Base-by-base conservation (phyloP, 2,113 vertebrate species). In the Cyprinus carpio region DNA sequence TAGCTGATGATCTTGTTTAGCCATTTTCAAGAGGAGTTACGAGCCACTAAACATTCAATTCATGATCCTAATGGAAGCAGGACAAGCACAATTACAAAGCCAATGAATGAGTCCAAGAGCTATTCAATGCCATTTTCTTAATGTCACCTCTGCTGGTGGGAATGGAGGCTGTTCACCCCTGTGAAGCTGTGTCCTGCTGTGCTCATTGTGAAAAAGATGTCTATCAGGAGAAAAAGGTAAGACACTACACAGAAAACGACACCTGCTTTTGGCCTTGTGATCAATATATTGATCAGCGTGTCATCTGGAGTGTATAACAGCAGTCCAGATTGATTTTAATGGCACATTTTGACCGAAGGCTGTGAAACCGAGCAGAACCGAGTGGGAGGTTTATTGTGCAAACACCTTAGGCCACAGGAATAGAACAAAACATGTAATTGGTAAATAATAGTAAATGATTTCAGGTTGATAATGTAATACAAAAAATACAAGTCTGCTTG, bases 291-390 rank as follows among this genome's bases (percentile, higher is more conserved):
- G 84, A 86, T 37, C 71, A 4, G 23, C 16, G 20, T 83, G 60
- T 65, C 80, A 20, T 80, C 88, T 87, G 67, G 56, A 51, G 49
- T 27, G 27, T 71, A 29, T 23, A 60, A 58, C 75, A 25, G 64
- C 84, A 23, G 75, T 80, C 84, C 51, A 58, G 54, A 80, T 85
- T 71, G 75, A 85, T 85, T 80, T 72, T 83, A 85, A 81, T 80
- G 86, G 37, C 86, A 85, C 81, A 77, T 72, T 81, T 84, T 74
- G 78, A 56, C 74, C 25, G 60, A 37, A 18, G 29, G 31, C 60
- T 51, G 60, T 56, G 56, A 87, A 82, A 23, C 31, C 18, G 62
- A 84, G 65, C 82, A 87, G 6, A 85, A 20, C 27, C 29, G 0
- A 34, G 43, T 37, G 49, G n/a, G 75, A 78, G 69, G 11, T 71